Evolutionary conservation across 2,113 vertebrate genomes (phyloP), one percentile per base, ranked within the genome.

Genomic region (Echinops telfairi): DNA sequence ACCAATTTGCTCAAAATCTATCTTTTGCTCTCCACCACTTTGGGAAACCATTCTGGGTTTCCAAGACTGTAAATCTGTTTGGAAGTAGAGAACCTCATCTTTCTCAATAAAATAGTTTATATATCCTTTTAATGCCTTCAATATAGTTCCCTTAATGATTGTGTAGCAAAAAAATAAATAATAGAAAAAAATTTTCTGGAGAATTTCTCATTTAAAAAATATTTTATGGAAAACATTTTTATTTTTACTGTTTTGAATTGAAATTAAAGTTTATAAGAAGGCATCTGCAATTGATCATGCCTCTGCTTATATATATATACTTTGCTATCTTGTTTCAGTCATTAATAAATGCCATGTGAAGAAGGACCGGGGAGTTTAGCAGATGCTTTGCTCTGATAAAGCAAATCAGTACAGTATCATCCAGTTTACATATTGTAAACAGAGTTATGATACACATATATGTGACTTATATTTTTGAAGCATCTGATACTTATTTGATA

Each of bases 151-250:
- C 33, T 58, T 84, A 57, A 66, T 33, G 20, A 60, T 83, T 89
- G 17, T 70, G 0, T 19, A 83, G 79, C 10, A 88, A 86, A 66
- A 80, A 60, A 75, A 68, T 83, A 40, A 70, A 8, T 47, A 60
- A 60, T 0, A 47, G 2, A 62, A 62, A 36, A 47, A 68, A 33
- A 58, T 19, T 77, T 77, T 14, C 4, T 77, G n/a, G n/a, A 3
- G 9, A 31, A 62, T 82, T 91, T 84, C 9, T 92, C 36, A 90
- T 90, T 76, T 87, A 53, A 53, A 53, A 53, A 53, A 1, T 53
- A 86, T 73, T 91, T 80, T 76, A 70, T 43, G 80, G 33, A 75
- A 94, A 95, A 40, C 3, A 40, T 31, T 15, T 66, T 91, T 89
- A 80, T 38, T 2, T 71, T 6, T 36, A 70, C 29, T 80, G 1